Percentiles rank a stretch among this genome's conserved stretches.
Evolutionary conservation across 2,888 invertebrate species (phyloP).

Genomic region (Tridacna gigas): DNA sequence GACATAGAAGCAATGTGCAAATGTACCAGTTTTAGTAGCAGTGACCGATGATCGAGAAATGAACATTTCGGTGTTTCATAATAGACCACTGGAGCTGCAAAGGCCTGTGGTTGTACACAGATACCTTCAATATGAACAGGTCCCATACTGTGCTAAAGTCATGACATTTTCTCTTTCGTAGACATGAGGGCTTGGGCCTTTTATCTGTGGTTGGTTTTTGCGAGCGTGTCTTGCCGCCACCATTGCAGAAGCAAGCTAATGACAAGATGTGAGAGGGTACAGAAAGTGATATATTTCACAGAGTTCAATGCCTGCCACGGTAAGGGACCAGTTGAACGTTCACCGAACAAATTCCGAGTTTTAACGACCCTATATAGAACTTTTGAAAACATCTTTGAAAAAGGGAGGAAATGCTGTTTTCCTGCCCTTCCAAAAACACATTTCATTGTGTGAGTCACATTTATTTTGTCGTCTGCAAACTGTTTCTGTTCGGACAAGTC

Average conservation of each 20-base stretch:
- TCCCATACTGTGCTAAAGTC: background rate
- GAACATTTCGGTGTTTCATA: no score
- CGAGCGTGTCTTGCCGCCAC: no score
- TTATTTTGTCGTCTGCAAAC: background rate
- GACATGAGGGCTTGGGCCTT: background rate
- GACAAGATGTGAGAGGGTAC: no score
- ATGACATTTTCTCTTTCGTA: background rate
- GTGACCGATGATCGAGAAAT: no score
- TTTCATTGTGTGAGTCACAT: background rate
- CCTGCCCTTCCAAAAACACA: background rate
- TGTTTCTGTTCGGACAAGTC: background rate
- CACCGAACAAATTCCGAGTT: background rate
- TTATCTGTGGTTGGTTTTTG: background rate
- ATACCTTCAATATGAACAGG: no score
- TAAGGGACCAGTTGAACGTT: background rate
- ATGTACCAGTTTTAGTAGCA: no score
- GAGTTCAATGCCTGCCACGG: background rate
- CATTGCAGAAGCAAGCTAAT: no score
- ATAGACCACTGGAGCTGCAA: no score
- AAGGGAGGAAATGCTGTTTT: background rate
- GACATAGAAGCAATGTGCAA: no score
- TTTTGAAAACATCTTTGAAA: background rate
- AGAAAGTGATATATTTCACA: no score
- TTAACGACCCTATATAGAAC: background rate
- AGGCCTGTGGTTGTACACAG: no score